phyloP scores from a whole-genome alignment of 2,888 invertebrate genomes.

The Digitonthophagus gazella region DNA sequence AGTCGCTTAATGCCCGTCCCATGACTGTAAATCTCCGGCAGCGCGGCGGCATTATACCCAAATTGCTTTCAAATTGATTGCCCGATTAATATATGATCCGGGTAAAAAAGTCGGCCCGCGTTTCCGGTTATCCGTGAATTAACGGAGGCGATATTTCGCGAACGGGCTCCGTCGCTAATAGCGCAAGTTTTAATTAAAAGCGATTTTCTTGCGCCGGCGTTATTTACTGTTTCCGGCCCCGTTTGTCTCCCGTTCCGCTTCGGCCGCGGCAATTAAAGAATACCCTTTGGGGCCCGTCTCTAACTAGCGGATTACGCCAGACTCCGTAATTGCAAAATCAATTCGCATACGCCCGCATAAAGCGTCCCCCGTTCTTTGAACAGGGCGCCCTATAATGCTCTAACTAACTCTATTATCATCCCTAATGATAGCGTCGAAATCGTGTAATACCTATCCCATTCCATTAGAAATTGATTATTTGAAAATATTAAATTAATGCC shows the following conservation, averaged over 20 bases:
- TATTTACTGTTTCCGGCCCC: background rate
- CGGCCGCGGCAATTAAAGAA: background rate
- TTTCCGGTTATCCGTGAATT: background rate
- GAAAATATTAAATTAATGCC: no score
- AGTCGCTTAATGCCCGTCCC: slow-evolving; percentile 4
- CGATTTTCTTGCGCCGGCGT: background rate
- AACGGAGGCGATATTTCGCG: background rate
- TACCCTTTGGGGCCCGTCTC: background rate
- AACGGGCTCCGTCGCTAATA: background rate
- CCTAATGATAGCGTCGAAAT: no score
- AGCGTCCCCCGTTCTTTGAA: background rate
- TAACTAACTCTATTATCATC: background rate
- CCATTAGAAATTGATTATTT: no score
- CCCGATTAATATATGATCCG: background rate
- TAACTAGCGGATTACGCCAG: background rate
- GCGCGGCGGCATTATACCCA: slow-evolving; percentile 6
- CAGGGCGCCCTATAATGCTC: background rate
- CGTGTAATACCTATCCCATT: no score
- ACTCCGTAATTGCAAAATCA: background rate
- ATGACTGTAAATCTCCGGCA: slow-evolving; percentile 14
- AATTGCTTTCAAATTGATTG: slow-evolving; percentile 16
- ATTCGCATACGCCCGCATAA: background rate
- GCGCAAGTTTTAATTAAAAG: background rate
- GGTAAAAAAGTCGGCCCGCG: background rate
- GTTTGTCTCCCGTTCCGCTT: background rate